Evolutionary conservation across 2,888 invertebrate species (phyloP), one percentile per base, ranked within the genome.

Genomic region (Orthonevra nobilis): DNA sequence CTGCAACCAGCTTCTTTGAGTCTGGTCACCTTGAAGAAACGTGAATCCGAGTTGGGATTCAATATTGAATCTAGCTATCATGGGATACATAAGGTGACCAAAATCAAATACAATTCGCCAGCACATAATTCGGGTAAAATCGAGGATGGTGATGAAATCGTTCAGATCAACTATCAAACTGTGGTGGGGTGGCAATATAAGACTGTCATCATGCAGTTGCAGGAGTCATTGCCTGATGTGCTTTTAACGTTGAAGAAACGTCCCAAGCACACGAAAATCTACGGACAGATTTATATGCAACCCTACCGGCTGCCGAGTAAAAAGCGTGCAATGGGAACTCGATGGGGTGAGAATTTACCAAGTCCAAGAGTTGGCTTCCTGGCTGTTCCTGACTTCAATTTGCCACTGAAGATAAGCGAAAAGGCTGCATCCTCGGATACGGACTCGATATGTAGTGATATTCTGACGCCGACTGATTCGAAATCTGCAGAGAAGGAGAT

Each of bases 101-200:
- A 95, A 86, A 94, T 98, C 58, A 96, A 96, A 87, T 94, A 94
- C 88, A 94, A 96, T 85, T 96, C 97, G 50, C 96, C 97, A 1
- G 97, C 98, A 34, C 97, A 97, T 89, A 93, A 95, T 28, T 95
- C 96, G 83, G 95, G 95, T 1, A 96, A 96, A 89, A 94, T 99
- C 85, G 97, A 97, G 89, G 94, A 95, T 83, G 98, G 98, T 0
- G 98, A 99, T 89, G 98, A 99, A 90, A 96, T 99, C 83, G 94
- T 98, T 36, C 96, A 97, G 91, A 96, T 93, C 19, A 93, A 93
- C 86, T 93, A 93, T 85, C 92, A 93, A 86, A 93, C 93, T 0
- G 92, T 93, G 0, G 92, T 96, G 75, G 96, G 95, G 1, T 96
- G 96, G 96, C 94, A 94, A 84, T 91, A 93, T 61, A 93, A 94